Evolutionary conservation across 2,797 vertebrate species (phyloP), one percentile per base, ranked within the genome.

Genomic region (Sciurus vulgaris): DNA sequence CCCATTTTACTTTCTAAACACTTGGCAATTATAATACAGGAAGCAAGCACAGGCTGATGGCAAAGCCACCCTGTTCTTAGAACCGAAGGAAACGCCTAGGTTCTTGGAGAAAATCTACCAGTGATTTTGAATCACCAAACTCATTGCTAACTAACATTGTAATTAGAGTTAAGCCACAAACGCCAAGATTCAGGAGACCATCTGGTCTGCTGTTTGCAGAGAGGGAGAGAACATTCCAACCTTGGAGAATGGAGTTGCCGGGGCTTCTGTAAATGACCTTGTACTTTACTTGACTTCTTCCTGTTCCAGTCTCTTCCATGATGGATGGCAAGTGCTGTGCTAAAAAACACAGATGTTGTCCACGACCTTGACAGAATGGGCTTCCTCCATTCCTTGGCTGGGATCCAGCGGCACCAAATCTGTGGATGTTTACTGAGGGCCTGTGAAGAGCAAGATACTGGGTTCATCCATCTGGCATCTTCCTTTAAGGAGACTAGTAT

Each of bases 301-400:
- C 70, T 92, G 65, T 94, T 96, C 61, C 28, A 38, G 0, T 89
- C 86, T 96, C 83, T 65, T 94, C 85, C 13, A 79, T 97, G 97
- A 97, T 96, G 86, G 95, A 97, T 96, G 93, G 93, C 70, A 95
- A 97, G 86, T 77, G 78, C 94, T 95, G 87, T 0, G 7, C 65
- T 91, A 92, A 93, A 97, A 95, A 88, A 81, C 96, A 94, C 95
- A 97, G 97, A 92, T 97, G 95, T 97, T 97, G 95, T 91, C 72
- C 73, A 93, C 93, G 96, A 96, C 91, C 88, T 97, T 95, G 88
- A 79, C 15, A 33, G 94, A 91, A 90, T 95, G 85, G 78, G 81
- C 87, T 92, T 65, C 83, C 54, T 93, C 70, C 11, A 24, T 77
- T 81, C 24, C 93, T 87, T 96, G 92, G 93, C 93, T 95, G 67